Evolutionary conservation across 2,888 invertebrate genomes (phyloP).

Genomic region (Agrochola lota): DNA sequence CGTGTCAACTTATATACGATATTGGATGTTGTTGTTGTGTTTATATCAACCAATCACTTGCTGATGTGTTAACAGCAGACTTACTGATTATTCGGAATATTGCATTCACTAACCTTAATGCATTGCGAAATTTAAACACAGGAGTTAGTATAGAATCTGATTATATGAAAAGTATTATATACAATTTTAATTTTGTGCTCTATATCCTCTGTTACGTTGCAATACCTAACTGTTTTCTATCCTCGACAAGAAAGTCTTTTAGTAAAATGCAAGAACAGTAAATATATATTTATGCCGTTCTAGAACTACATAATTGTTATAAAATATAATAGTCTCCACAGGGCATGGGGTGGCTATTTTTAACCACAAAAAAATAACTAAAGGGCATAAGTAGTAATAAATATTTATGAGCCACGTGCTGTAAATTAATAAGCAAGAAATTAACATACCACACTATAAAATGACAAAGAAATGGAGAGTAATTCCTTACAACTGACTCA

Average conservation of each 20-base stretch:
- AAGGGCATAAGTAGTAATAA: neutral
- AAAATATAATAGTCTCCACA: neutral
- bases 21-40: no score
- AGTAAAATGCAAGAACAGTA: no score
- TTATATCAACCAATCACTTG: no score
- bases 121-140: no score
- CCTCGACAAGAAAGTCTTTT: no score
- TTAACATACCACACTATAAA: conserved; percentile 25
- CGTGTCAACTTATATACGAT: neutral
- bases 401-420: neutral
- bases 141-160: no score
- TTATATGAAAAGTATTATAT: no score
- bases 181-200: no score
- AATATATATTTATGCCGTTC: neutral
- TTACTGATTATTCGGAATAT: neutral
- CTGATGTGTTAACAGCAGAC: neutral
- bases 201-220: no score
- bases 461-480: conserved; percentile 56
- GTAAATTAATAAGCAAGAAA: conserved; percentile 32
- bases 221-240: no score
- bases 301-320: neutral
- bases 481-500: conserved; percentile 60
- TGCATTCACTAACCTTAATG: no score
- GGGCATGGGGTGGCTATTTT: neutral
- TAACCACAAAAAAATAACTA: neutral